phyloP scores from a whole-genome alignment of 2,888 invertebrate genomes.

The Choreutis nemorana region DNA sequence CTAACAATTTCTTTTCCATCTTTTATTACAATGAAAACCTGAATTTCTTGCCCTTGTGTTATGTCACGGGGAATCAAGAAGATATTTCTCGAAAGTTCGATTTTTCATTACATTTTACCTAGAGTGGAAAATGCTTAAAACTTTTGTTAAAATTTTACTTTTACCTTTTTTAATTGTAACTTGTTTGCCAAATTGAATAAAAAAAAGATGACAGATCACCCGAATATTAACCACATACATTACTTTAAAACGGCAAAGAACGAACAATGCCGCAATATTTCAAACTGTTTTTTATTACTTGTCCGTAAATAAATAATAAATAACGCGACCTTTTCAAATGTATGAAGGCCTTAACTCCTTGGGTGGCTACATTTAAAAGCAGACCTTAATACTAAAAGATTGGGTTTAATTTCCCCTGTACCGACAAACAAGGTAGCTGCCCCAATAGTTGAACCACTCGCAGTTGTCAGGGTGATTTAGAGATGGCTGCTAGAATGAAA shows the following conservation, averaged over 20 bases:
- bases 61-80: no score
- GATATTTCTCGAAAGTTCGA: no score
- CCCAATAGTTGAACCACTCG: conserved; percentile 17
- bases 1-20: no score
- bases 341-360: conserved; percentile 8
- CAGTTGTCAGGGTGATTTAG: conserved; percentile 28
- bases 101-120: no score
- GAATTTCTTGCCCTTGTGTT: no score
- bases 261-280: conserved; percentile 16
- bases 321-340: conserved; percentile 11
- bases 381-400: conserved; percentile 6
- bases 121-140: no score
- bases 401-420: conserved; percentile 11
- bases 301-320: conserved; percentile 25
- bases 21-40: no score
- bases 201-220: no score
- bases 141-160: no score
- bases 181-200: no score
- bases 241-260: conserved; percentile 12
- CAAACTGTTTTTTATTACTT: conserved; percentile 19
- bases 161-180: no score
- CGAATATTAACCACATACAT: conserved; percentile 10
- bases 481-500: conserved; percentile 23
- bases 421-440: conserved; percentile 10
- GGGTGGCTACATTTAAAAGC: conserved; percentile 1